Base-by-base conservation (phyloP, 2,888 invertebrate genomes). In the Tachina lurida region DNA sequence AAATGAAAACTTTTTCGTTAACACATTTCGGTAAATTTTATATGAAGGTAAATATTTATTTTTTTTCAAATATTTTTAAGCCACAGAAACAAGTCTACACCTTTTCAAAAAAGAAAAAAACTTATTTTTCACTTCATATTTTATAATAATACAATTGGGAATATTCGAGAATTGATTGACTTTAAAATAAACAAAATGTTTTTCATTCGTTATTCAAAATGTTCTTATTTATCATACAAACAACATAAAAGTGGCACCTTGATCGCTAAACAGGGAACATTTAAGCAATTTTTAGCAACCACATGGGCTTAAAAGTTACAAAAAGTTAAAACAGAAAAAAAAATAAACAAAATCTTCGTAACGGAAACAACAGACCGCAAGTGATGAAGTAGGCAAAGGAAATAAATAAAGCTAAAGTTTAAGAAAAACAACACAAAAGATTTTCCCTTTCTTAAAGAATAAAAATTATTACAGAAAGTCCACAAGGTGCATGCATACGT, bases 201-300 rank as follows among this genome's bases (percentile, higher is more conserved):
- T n/a, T 47, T 41, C 47, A 31, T 63, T 22, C 19, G 39, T 63
- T 75, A 52, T 54, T 22, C 10, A 62, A 60, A 58, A 39, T 56
- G 39, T 70, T 63, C 19, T 41, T 70, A 58, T 67, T 45, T 56
- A 22, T 52, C 49, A 65, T 77, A 58, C 49, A 52, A 77, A 67
- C 58, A 77, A 71, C 31, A 62, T 60, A 67, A 84, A 68, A 73
- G 60, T 80, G 65, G 56, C 62, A 75, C 87, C 88, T 74, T 81
- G 49, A 74, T 73, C 77, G 77, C 70, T 77, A 81, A 85, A 74
- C 65, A 79, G 89, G 90, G 90, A 90, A 90, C 88, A 89, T 89
- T 90, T 90, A 90, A 90, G 89, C 89, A 90, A 89, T 90, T 90
- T 88, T 88, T 88, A 89, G 89, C 89, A 90, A 90, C 90, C 90